Evolutionary conservation across 1,140 invertebrate species (phyloP).

Genomic region (Acyrthosiphon pisum): DNA sequence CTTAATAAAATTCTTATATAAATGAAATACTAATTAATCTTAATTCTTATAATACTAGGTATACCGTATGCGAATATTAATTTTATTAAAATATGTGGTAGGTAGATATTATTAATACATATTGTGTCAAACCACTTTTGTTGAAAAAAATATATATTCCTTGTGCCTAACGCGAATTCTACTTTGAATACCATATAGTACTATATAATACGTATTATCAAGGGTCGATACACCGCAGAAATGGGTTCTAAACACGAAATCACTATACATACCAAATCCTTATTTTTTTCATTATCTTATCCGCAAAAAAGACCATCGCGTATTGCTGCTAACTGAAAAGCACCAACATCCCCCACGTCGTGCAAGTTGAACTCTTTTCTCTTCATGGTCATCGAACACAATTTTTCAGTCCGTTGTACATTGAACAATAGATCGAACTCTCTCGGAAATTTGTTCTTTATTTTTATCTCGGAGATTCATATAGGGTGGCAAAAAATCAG

Average conservation of each 20-base stretch:
- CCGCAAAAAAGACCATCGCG: slow-evolving; percentile 48
- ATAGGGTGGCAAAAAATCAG: slow-evolving; percentile 5
- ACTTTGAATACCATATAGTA: not conserved
- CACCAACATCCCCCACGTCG: not conserved
- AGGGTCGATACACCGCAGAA: not conserved
- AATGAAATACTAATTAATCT: not conserved
- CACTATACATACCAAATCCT: not conserved
- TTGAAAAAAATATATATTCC: not conserved
- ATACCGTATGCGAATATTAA: not conserved
- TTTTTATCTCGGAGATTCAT: slow-evolving; percentile 8
- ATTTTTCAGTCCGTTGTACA: slow-evolving; percentile 49
- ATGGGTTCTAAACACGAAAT: slow-evolving; percentile 29
- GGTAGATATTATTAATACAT: not conserved
- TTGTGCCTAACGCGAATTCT: not conserved
- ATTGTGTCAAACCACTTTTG: not conserved
- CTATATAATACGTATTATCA: too few relatives aligned
- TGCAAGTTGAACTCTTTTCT: not conserved
- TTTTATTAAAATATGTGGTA: not conserved
- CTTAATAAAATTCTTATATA: not conserved
- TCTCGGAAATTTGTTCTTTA: slow-evolving; percentile 7
- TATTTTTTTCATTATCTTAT: slow-evolving; percentile 55
- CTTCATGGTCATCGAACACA: slow-evolving; percentile 46
- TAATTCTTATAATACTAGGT: not conserved
- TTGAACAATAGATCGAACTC: slow-evolving; percentile 41
- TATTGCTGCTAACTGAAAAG: slow-evolving; percentile 19